Conservation (phyloP, 2,113 vertebrate genomes). For the Syrmaticus mikado region DNA sequence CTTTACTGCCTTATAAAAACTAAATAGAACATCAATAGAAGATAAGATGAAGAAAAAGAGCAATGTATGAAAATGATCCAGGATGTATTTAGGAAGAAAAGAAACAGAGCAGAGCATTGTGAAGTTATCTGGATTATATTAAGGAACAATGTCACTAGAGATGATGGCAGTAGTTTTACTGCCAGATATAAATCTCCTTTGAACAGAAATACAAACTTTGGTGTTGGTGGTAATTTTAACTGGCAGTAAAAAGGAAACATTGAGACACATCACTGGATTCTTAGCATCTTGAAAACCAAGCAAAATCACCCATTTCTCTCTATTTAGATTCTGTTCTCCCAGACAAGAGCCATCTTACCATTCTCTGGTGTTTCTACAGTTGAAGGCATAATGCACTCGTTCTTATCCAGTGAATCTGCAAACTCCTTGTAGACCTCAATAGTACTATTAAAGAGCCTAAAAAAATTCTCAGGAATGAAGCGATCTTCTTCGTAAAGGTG, state of each 20-base stretch:
- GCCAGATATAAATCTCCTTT: background rate
- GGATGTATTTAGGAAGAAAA: conserved; percentile 4
- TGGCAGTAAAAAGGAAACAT: background rate
- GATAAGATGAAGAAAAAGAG: background rate
- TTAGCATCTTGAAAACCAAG: background rate
- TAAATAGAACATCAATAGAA: background rate
- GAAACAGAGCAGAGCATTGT: background rate
- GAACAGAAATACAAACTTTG: background rate
- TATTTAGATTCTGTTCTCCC: background rate
- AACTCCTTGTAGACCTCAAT: conserved; percentile 81
- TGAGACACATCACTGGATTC: background rate
- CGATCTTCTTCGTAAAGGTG: conserved; percentile 67
- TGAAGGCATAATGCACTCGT: conserved; percentile 77
- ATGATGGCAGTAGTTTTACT: background rate
- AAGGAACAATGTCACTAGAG: background rate
- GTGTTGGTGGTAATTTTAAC: background rate
- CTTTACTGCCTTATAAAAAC: background rate
- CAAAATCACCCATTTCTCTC: background rate
- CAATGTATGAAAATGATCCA: background rate
- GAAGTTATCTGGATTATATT: conserved; percentile 5
- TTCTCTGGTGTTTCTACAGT: conserved; percentile 74
- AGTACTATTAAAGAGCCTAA: conserved; percentile 80
- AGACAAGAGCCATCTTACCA: conserved; percentile 67
- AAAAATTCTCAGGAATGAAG: conserved; percentile 81
- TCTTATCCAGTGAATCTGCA: conserved; percentile 68